These are phyloP conservation scores for Andinoacara biseriatus DNA, from an alignment of 2,113 vertebrate genomes.

Conservation along the genomic window DNA sequence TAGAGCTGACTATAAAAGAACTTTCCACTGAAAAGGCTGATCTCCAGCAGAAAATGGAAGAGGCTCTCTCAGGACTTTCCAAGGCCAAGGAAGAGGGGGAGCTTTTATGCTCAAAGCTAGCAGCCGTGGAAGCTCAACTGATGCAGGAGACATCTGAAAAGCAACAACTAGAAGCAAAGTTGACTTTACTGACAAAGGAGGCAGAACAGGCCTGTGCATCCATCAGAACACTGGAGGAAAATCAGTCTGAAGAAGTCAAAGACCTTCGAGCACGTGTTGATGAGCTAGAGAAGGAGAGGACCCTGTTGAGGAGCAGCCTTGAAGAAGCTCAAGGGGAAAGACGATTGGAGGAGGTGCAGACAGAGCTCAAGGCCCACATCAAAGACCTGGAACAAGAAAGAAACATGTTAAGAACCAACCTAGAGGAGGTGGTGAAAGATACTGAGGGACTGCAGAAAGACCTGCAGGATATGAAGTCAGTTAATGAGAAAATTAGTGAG, in stretches of 20 bases:
- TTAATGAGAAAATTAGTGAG: constrained; percentile 79
- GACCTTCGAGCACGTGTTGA: constrained; percentile 55
- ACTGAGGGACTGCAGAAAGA: constrained; percentile 83
- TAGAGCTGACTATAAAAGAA: constrained; percentile 73
- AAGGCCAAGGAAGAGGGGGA: constrained; percentile 67
- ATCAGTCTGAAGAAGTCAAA: constrained; percentile 46
- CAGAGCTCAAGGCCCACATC: constrained; percentile 80
- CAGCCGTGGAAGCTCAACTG: constrained; percentile 74
- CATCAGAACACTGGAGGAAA: constrained; percentile 76
- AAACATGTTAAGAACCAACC: constrained; percentile 77
- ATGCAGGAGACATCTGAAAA: constrained; percentile 74
- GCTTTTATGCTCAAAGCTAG: constrained; percentile 63
- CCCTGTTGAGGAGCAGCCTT: constrained; percentile 70
- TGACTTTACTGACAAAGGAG: constrained; percentile 74
- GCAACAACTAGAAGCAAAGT: constrained; percentile 68
- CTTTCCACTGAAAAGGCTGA: constrained; percentile 70
- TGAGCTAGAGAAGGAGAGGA: constrained; percentile 74
- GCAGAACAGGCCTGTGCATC: constrained; percentile 49
- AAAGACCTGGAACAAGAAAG: constrained; percentile 84
- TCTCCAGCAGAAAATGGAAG: constrained; percentile 78
- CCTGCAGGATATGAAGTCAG: constrained; percentile 83
- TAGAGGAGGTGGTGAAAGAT: constrained; percentile 82
- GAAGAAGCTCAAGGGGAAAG: constrained; percentile 76
- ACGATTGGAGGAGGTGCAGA: constrained; percentile 50
- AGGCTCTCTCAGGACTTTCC: constrained; percentile 73